Evolutionary conservation across 2,888 invertebrate genomes (phyloP).

Genomic region (Psococerastis gibbosa): DNA sequence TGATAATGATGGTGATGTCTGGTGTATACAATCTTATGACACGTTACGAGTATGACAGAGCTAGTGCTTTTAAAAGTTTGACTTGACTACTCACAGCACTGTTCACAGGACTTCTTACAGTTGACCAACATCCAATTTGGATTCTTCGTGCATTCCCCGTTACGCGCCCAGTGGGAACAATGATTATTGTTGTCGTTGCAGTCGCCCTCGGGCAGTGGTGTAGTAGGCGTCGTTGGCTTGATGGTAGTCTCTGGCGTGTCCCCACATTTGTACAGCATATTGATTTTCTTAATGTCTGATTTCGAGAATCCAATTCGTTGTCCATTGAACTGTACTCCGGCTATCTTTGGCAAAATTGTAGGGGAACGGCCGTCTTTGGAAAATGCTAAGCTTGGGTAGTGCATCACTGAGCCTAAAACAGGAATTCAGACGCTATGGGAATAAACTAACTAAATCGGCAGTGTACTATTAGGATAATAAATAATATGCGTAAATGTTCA

Average conservation of each 20-base stretch:
- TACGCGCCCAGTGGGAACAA: constrained; percentile 20
- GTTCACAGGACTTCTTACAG: constrained; percentile 21
- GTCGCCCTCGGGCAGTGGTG: constrained; percentile 8
- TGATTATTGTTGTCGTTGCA: constrained; percentile 19
- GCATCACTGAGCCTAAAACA: constrained; percentile 20
- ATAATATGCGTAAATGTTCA: too few species aligned
- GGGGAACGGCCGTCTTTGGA: constrained; percentile 25
- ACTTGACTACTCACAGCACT: constrained; percentile 20
- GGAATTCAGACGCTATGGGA: background rate
- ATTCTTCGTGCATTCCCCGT: constrained; percentile 21
- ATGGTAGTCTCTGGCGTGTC: constrained; percentile 20
- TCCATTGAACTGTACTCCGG: constrained; percentile 20
- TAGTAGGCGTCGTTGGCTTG: constrained; percentile 21
- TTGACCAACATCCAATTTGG: constrained; percentile 21
- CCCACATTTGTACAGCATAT: constrained; percentile 13
- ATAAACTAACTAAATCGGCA: background rate
- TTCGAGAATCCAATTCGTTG: constrained; percentile 23
- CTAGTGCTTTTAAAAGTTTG: too few species aligned
- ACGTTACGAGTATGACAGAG: too few species aligned
- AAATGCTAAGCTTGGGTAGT: constrained; percentile 30
- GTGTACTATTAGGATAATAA: too few species aligned
- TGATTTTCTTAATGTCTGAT: constrained; percentile 7
- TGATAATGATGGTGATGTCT: too few species aligned
- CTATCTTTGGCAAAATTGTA: constrained; percentile 26
- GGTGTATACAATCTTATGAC: too few species aligned